Evolutionary conservation across 2,888 invertebrate genomes (phyloP), one percentile per base, ranked within the genome.

Genomic region (Amphipoea oculea): DNA sequence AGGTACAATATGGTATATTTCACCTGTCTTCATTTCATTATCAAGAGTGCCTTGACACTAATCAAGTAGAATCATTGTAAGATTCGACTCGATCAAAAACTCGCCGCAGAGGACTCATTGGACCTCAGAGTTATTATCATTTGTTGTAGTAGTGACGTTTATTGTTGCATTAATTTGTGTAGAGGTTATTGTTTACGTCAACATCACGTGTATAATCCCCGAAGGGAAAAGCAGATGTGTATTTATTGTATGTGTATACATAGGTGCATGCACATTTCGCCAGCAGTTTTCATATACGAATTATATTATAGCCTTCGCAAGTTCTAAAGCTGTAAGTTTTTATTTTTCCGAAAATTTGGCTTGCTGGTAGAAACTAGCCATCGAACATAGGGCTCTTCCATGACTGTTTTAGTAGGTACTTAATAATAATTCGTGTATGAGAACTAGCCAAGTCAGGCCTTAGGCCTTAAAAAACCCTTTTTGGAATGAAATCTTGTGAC

Each of bases 21-120:
- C 68, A 76, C 67, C 62, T 57, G 75, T 86, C 74, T 79, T 65
- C 71, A 72, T 75, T 67, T 6, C 54, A 73, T 72, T 84, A 76
- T 36, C 76, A 66, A 36, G 87, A 66, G 12, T 65, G 29, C 85
- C 85, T 85, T 85, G 85, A 85, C 85, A 78, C 68, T 79, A 54
- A 82, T 79, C 71, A 71, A 42, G 67, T 68, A 66, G 36, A 6
- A 71, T 83, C 54, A 77, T 68, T 72, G 48, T 40, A 68, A 72
- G 54, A 66, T 51, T 60, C 68, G 74, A 78, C 72, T 73, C 70
- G 81, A 36, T 84, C 65, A 73, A 54, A 73, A 60, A 60, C 29
- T 75, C 4, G 6, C 14, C 48, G 42, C 60, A 45, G 12, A 51
- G 14, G 4, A 14, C 36, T 23, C 6, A 17, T 63, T 82, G 23